Conservation (phyloP, 2,888 invertebrate species). For the Lordiphosa andalusiaca region DNA sequence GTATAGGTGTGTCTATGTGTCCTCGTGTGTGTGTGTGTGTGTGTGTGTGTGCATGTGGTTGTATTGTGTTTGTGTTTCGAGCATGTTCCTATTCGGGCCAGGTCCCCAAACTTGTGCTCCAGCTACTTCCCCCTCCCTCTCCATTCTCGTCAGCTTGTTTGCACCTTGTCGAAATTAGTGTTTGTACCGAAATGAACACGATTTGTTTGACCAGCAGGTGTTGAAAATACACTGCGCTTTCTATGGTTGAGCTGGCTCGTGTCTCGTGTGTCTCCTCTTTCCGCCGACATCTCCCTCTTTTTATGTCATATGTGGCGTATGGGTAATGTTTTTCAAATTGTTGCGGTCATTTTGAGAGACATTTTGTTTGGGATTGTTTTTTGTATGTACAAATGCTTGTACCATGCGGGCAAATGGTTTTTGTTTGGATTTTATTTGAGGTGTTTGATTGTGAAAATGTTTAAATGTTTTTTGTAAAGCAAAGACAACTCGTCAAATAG, state of each 20-base stretch:
- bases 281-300: background rate
- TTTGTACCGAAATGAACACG: conserved; percentile 71
- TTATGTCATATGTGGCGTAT: conserved; percentile 61
- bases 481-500: too few relatives aligned
- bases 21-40: conserved; percentile 6
- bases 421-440: conserved; percentile 18
- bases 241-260: conserved; percentile 26
- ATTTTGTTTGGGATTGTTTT: conserved; percentile 36
- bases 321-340: conserved; percentile 71
- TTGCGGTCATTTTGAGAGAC: conserved; percentile 49
- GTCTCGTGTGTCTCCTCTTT: background rate
- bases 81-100: conserved; percentile 34
- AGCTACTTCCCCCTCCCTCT: background rate
- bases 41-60: too few relatives aligned
- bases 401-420: conserved; percentile 21
- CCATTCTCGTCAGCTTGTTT: conserved; percentile 59
- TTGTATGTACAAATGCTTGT: too few relatives aligned
- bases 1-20: conserved; percentile 3
- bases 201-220: conserved; percentile 71
- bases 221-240: conserved; percentile 60
- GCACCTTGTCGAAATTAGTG: conserved; percentile 76
- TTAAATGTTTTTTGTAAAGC: too few relatives aligned
- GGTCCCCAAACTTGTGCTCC: conserved; percentile 20
- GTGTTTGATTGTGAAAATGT: background rate
- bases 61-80: conserved; percentile 34